Evolutionary conservation across 2,888 invertebrate genomes (phyloP).

Genomic region (Dorcus parallelipipedus): DNA sequence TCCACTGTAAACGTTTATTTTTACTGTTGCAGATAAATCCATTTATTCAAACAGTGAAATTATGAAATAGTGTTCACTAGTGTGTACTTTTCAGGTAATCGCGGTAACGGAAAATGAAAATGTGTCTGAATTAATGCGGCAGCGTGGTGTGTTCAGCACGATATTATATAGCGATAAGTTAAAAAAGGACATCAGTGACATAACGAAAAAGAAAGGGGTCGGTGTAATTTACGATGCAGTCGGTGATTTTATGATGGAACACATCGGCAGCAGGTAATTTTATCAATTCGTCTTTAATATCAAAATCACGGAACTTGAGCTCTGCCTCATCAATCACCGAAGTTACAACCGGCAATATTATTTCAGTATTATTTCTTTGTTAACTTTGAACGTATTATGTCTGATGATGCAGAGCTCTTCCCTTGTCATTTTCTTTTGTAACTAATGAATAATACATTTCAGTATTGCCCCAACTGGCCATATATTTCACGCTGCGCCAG

Average conservation of each 20-base stretch:
- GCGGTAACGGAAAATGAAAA: conserved; percentile 65
- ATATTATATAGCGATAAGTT: conserved; percentile 57
- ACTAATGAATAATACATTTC: neutral
- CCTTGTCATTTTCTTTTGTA: neutral
- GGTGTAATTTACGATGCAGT: conserved; percentile 63
- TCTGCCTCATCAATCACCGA: too few species aligned
- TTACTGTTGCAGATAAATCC: too few species aligned
- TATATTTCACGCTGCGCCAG: conserved; percentile 38
- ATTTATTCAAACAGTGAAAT: too few species aligned
- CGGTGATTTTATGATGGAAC: conserved; percentile 59
- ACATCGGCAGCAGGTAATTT: conserved; percentile 57
- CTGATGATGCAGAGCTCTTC: too few species aligned
- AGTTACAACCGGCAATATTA: too few species aligned
- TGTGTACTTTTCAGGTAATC: conserved; percentile 53
- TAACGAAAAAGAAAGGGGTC: conserved; percentile 59
- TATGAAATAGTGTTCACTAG: too few species aligned
- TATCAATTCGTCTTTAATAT: too few species aligned
- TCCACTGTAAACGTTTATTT: too few species aligned
- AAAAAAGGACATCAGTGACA: conserved; percentile 54
- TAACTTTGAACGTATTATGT: too few species aligned
- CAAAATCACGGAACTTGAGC: too few species aligned
- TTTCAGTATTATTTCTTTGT: neutral
- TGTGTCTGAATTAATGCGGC: conserved; percentile 55
- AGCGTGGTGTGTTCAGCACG: conserved; percentile 63
- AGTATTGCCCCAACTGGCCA: conserved; percentile 41